These are phyloP conservation scores for Metalampra italica DNA, from an alignment of 2,888 invertebrate species.

Conservation along the genomic window DNA sequence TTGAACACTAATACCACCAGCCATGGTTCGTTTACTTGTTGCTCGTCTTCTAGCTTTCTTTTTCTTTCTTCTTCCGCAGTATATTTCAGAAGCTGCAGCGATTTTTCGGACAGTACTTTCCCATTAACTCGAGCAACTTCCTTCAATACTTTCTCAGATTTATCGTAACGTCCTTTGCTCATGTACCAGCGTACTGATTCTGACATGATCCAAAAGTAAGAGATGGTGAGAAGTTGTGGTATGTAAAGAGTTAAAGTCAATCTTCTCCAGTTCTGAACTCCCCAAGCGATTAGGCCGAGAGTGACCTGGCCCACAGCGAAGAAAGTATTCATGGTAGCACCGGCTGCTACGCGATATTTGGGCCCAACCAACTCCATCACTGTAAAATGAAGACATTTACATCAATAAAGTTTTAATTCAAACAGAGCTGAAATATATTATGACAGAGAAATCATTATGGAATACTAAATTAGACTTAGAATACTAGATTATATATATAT, in stretches of 20 bases:
- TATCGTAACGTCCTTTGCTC: slow-evolving; percentile 81
- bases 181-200: slow-evolving; percentile 86
- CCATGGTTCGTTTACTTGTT: slow-evolving; percentile 63
- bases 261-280: slow-evolving; percentile 82
- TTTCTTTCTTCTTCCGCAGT: slow-evolving; percentile 36
- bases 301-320: slow-evolving; percentile 84
- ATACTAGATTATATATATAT: too few relatives aligned
- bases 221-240: slow-evolving; percentile 80
- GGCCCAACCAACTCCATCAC: slow-evolving; percentile 87
- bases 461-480: too few relatives aligned
- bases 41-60: slow-evolving; percentile 22
- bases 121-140: slow-evolving; percentile 81
- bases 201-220: slow-evolving; percentile 80
- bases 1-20: slow-evolving; percentile 45
- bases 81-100: slow-evolving; percentile 33
- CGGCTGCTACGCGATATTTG: slow-evolving; percentile 82
- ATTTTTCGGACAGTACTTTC: slow-evolving; percentile 42
- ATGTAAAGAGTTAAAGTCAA: slow-evolving; percentile 81
- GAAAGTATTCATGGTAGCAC: slow-evolving; percentile 82
- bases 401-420: neutral
- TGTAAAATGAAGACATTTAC: slow-evolving; percentile 30
- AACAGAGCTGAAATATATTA: too few relatives aligned
- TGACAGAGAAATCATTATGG: too few relatives aligned
- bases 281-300: slow-evolving; percentile 83
- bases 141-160: slow-evolving; percentile 80